These are phyloP conservation scores for Drosophila neocordata DNA, from an alignment of 1,140 invertebrate genomes.

Conservation along the genomic window DNA sequence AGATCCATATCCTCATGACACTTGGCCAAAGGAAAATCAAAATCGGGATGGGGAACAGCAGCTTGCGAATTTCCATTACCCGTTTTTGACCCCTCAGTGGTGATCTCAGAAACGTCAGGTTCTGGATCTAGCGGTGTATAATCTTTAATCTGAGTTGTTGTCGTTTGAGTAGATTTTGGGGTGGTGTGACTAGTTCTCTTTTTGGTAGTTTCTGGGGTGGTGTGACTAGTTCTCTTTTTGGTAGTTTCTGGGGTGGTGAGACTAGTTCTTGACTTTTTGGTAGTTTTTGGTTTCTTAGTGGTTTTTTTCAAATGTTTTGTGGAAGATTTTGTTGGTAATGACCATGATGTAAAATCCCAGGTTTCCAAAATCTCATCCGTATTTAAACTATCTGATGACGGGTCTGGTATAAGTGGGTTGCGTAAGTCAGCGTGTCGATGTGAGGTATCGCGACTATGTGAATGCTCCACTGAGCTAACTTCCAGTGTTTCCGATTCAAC, in stretches of 20 bases:
- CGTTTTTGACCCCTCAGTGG: neutral
- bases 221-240: neutral
- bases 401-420: neutral
- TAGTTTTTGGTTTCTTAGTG: neutral
- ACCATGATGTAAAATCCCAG: neutral
- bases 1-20: conserved; percentile 56
- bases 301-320: neutral
- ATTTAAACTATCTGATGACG: neutral
- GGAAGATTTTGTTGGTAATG: neutral
- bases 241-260: neutral
- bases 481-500: conserved; percentile 19
- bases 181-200: neutral
- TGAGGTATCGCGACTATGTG: neutral
- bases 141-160: neutral
- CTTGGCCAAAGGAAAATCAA: conserved; percentile 44
- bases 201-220: neutral
- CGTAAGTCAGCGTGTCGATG: neutral
- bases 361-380: neutral
- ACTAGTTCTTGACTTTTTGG: neutral
- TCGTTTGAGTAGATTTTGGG: neutral
- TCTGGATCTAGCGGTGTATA: too few species aligned
- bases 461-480: conserved; percentile 24
- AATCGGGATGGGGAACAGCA: conserved; percentile 40
- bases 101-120: too few species aligned
- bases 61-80: neutral